Percentiles rank a stretch among this genome's conserved stretches.
phyloP scores from a whole-genome alignment of 2,888 invertebrate species.

The Athalia circularis region DNA sequence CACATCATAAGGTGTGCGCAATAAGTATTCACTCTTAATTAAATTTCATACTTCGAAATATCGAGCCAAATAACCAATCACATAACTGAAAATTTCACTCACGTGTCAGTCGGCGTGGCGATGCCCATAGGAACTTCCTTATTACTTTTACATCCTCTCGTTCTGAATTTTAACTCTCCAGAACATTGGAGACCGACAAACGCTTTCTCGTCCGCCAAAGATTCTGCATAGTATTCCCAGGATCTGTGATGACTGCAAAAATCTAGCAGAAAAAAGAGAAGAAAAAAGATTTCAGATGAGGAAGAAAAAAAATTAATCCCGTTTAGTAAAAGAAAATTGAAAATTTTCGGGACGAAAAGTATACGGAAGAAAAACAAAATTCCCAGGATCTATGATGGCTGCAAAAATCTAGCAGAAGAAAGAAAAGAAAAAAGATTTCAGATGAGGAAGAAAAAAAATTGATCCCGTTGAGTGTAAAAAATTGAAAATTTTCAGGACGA shows the following conservation, averaged over 20 bases:
- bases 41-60: neutral
- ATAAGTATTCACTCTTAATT: neutral
- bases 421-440: neutral
- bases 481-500: neutral
- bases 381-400: constrained; percentile 76
- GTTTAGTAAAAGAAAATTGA: neutral
- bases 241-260: constrained; percentile 77
- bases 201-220: constrained; percentile 52
- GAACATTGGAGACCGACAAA: constrained; percentile 51
- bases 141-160: constrained; percentile 48
- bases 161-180: neutral
- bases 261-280: constrained; percentile 64
- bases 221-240: constrained; percentile 75
- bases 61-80: constrained; percentile 55
- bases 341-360: neutral
- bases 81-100: constrained; percentile 54
- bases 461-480: neutral
- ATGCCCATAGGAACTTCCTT: constrained; percentile 54
- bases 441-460: neutral
- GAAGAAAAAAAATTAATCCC: neutral
- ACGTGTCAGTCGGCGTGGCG: neutral
- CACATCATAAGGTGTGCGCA: neutral
- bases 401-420: constrained; percentile 73
- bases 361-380: constrained; percentile 52
- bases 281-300: neutral